These are phyloP conservation scores for Paracanthobrama guichenoti DNA, from an alignment of 2,113 vertebrate genomes.

Conservation along the genomic window DNA sequence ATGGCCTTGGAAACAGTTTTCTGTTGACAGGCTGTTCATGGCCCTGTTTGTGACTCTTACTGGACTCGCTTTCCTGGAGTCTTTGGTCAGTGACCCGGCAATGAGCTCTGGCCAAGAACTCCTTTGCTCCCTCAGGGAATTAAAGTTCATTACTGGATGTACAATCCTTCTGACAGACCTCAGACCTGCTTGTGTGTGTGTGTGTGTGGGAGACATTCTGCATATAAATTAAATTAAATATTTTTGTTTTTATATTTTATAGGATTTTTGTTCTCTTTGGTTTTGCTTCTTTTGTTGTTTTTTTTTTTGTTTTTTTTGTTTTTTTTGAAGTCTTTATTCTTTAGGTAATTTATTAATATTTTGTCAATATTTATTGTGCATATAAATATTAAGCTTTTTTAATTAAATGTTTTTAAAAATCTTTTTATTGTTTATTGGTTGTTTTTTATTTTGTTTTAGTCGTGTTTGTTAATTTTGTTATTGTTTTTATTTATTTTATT, in stretches of 20 bases:
- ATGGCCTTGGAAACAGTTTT: conserved; percentile 22
- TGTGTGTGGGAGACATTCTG: not conserved
- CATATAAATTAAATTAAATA: too few species aligned
- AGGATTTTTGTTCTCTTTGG: too few species aligned
- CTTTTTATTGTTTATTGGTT: not conserved
- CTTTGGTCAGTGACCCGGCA: conserved; percentile 26
- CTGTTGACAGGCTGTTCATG: not conserved
- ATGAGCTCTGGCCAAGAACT: conserved; percentile 11
- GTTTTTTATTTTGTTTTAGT: not conserved
- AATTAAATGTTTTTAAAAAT: not conserved
- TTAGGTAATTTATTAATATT: not conserved
- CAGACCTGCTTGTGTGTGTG: not conserved
- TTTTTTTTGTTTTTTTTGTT: not conserved
- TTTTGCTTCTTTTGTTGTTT: too few species aligned
- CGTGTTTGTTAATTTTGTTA: too few species aligned
- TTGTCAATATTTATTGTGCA: not conserved
- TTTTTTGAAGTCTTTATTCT: not conserved
- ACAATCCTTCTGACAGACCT: not conserved
- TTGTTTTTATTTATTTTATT: not conserved
- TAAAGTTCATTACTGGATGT: not conserved
- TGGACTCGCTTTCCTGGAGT: not conserved
- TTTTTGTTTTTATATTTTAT: too few species aligned
- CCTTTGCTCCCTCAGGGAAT: not conserved
- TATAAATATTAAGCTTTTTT: not conserved
- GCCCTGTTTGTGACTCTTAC: not conserved